Evolutionary conservation across 1,140 invertebrate species (phyloP), one percentile per base, ranked within the genome.

Genomic region (Anthonomus grandis): DNA sequence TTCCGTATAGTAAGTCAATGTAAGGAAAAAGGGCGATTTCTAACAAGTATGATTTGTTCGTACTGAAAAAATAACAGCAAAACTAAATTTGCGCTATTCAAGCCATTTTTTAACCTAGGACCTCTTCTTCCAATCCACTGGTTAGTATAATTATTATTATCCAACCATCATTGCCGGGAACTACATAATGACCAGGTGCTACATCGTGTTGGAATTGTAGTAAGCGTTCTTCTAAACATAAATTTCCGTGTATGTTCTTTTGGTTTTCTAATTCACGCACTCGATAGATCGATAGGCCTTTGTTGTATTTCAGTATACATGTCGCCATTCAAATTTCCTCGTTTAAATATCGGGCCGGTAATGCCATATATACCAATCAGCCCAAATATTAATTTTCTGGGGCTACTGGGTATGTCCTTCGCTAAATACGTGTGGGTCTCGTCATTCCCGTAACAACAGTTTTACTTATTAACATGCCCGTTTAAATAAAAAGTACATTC

Each of bases 121-220:
- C 72, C 70, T 50, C 59, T 54, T 53, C 70, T 63, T 45, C 72
- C 76, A 59, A 77, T 74, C 71, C 72, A 76, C 46, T 63, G 60
- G 5, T 65, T 56, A 13, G 68, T 67, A 68, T 73, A 75, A 51
- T 38, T 47, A 37, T 51, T 54, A 50, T 76, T n/a, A n/a, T n/a
- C 60, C 24, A 75, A 56, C 41, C 57, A 68, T 34, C 61, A 19
- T 8, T 59, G 4, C 74, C 72, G 58, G 25, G 38, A 10, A 46
- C 18, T 27, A 31, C 36, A 45, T 62, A 73, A 63, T 76, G 71
- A 24, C 64, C 19, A 50, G 45, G 45, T 34, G 58, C 52, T 6
- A 42, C 51, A 44, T 60, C n/a, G n/a, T n/a, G n/a, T n/a, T n/a
- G n/a, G n/a, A n/a, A n/a, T n/a, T n/a, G n/a, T 10, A 61, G 25